Percentiles rank a stretch among this genome's conserved stretches.
Evolutionary conservation across 2,797 vertebrate species (phyloP).

Genomic region (Florisuga fusca): DNA sequence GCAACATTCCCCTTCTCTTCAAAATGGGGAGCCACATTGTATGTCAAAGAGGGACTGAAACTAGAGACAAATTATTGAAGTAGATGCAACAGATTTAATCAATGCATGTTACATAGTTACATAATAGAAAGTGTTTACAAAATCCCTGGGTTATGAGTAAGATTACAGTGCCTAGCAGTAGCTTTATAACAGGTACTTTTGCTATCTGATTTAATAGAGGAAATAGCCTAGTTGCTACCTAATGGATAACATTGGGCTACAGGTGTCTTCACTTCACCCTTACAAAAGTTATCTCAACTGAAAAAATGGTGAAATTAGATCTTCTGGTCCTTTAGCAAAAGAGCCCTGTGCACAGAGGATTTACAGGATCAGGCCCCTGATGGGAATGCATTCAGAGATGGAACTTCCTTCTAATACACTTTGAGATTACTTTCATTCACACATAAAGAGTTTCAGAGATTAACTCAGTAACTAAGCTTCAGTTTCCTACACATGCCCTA

Average conservation of each 20-base stretch:
- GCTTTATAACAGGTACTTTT: neutral
- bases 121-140: neutral
- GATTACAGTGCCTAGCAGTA: neutral
- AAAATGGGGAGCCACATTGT: neutral
- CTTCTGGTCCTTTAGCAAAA: neutral
- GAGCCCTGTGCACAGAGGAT: neutral
- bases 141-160: neutral
- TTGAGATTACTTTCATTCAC: constrained; percentile 14
- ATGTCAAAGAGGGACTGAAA: neutral
- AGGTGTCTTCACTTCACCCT: neutral
- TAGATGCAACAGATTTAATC: neutral
- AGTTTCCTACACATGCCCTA: constrained; percentile 5
- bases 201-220: neutral
- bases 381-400: neutral
- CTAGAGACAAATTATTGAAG: neutral
- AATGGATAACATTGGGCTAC: neutral
- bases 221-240: neutral
- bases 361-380: neutral
- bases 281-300: neutral
- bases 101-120: neutral
- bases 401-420: neutral
- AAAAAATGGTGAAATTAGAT: neutral
- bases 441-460: constrained; percentile 48
- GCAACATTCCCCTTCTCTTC: neutral
- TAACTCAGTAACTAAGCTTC: constrained; percentile 40